Conservation (phyloP, 2,797 vertebrate genomes). For the Rhodeus uyekii region DNA sequence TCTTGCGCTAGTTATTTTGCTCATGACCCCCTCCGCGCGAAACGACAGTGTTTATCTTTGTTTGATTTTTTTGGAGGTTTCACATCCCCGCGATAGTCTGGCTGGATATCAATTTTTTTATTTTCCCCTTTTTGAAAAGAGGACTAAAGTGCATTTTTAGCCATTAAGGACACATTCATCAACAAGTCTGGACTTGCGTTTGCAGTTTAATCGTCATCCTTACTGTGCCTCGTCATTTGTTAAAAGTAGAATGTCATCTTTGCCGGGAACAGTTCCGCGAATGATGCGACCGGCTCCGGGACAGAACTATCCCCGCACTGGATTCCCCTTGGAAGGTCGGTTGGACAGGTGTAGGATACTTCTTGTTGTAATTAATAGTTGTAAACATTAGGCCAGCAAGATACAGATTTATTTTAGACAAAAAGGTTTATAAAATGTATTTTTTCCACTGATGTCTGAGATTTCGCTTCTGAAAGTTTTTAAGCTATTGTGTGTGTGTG, state of each 20-base stretch:
- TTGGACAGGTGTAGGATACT: constrained; percentile 9
- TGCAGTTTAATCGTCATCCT: constrained; percentile 50
- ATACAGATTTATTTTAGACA: neutral
- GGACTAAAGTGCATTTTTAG: constrained; percentile 45
- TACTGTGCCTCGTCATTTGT: constrained; percentile 60
- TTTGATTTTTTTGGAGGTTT: constrained; percentile 50
- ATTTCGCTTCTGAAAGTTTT: neutral
- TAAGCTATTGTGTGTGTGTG: too few species aligned
- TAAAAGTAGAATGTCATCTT: constrained; percentile 75
- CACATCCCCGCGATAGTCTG: constrained; percentile 21
- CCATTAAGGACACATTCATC: constrained; percentile 43
- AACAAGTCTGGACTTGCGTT: constrained; percentile 55
- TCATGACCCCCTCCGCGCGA: constrained; percentile 48
- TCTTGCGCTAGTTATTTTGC: constrained; percentile 48
- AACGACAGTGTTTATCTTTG: constrained; percentile 43
- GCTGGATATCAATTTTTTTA: constrained; percentile 51
- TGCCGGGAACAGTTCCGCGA: constrained; percentile 81
- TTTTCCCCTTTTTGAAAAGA: constrained; percentile 22
- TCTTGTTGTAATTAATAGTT: neutral
- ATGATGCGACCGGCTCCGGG: constrained; percentile 88
- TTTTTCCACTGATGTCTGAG: too few species aligned
- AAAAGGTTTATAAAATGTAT: too few species aligned
- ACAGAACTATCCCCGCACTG: constrained; percentile 86
- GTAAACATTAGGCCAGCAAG: neutral
- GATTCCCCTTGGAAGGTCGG: constrained; percentile 87